A percentile compares a stretch with the other conserved stretches of the same genome.
Conservation (phyloP, 2,888 invertebrate species). For the Idaea aversata region DNA sequence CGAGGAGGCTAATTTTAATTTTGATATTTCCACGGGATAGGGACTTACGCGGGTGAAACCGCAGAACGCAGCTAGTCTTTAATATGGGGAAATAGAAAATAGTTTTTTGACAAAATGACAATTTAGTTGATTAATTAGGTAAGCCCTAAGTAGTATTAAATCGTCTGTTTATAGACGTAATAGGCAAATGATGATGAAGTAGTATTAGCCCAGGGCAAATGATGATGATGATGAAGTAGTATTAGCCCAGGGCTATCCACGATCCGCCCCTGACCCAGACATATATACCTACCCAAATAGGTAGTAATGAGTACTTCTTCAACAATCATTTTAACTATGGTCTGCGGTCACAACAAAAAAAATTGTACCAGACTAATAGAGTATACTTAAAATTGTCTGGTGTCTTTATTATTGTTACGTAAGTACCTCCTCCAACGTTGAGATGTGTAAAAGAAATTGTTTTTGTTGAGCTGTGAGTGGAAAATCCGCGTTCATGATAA, state of each 20-base stretch:
- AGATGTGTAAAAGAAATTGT: not conserved
- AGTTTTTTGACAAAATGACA: no score
- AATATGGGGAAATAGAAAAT: no score
- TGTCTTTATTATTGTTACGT: not conserved
- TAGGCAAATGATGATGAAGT: no score
- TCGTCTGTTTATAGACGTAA: no score
- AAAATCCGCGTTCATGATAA: not conserved
- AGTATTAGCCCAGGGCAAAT: no score
- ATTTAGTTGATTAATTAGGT: no score
- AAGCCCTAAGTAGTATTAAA: no score
- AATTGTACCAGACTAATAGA: not conserved
- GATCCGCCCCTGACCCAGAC: not conserved
- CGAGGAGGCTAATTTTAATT: no score
- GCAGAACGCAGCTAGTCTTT: no score
- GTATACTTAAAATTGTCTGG: not conserved
- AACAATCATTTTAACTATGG: not conserved
- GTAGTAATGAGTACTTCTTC: not conserved
- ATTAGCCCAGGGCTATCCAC: not conserved
- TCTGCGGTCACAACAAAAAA: not conserved
- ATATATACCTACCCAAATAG: not conserved
- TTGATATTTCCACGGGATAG: no score
- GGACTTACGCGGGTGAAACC: no score
- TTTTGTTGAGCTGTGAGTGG: not conserved
- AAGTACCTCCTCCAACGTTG: not conserved
- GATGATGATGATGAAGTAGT: no score